phyloP scores from a whole-genome alignment of 2,113 vertebrate species.

The Mugil cephalus region DNA sequence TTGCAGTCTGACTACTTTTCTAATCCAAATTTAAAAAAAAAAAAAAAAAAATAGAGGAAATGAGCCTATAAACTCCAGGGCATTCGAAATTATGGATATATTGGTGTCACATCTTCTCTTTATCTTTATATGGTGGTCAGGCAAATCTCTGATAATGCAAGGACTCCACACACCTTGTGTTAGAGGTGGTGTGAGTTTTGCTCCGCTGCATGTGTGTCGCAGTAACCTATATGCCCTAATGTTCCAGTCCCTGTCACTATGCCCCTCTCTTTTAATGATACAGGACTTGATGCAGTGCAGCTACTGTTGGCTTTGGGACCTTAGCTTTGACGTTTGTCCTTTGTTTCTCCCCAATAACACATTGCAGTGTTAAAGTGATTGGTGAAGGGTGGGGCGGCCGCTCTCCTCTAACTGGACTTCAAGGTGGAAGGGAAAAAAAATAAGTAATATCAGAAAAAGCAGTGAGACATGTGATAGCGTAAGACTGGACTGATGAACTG shows the following conservation, averaged over 20 bases:
- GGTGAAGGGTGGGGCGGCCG: slow-evolving; percentile 34
- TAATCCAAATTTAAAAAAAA: too few species aligned
- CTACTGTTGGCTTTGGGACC: slow-evolving; percentile 48
- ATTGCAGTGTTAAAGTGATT: slow-evolving; percentile 33
- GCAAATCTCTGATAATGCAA: neutral
- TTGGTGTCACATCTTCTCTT: neutral
- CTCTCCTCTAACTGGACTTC: slow-evolving; percentile 40
- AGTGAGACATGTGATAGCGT: too few species aligned
- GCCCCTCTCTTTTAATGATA: slow-evolving; percentile 57
- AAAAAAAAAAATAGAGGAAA: too few species aligned
- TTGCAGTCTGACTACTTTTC: too few species aligned
- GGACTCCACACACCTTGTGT: slow-evolving; percentile 27
- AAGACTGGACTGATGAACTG: neutral
- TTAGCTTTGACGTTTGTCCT: slow-evolving; percentile 71
- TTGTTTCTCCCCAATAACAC: slow-evolving; percentile 55
- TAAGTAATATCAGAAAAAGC: neutral
- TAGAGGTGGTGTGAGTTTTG: slow-evolving; percentile 3
- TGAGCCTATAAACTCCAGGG: too few species aligned
- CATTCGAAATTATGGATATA: too few species aligned
- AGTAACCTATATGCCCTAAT: slow-evolving; percentile 47
- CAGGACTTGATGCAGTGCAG: slow-evolving; percentile 19
- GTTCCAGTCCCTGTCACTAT: slow-evolving; percentile 43
- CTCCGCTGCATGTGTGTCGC: slow-evolving; percentile 19
- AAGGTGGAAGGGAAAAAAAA: slow-evolving; percentile 23
- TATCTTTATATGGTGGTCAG: neutral